Percentiles rank a stretch among this genome's conserved stretches.
Conservation (phyloP, 2,797 vertebrate species). For the Gymnocypris eckloni region DNA sequence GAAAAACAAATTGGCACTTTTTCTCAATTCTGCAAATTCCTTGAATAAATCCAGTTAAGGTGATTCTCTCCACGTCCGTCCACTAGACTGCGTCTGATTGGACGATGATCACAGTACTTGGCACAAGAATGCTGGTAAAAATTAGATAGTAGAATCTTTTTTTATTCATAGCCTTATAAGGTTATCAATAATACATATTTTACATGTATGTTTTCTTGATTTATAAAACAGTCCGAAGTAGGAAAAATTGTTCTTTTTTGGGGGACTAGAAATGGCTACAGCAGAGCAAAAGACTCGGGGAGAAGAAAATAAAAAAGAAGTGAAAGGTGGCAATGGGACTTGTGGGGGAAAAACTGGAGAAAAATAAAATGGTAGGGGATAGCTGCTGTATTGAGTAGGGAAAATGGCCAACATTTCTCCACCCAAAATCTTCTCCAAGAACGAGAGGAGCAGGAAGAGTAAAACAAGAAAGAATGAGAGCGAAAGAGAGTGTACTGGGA, state of each 20-base stretch:
- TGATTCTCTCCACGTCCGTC: conserved; percentile 72
- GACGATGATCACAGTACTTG: conserved; percentile 85
- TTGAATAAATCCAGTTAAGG: conserved; percentile 78
- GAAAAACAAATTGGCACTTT: conserved; percentile 83
- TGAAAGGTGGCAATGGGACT: conserved; percentile 51
- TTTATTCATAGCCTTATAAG: conserved; percentile 82
- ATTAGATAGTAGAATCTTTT: conserved; percentile 84
- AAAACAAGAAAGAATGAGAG: conserved; percentile 64
- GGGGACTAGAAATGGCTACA: conserved; percentile 49
- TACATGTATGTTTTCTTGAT: conserved; percentile 69
- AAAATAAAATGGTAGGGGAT: conserved; percentile 56
- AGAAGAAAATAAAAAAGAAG: conserved; percentile 12
- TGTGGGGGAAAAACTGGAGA: conserved; percentile 64
- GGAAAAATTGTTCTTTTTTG: conserved; percentile 76
- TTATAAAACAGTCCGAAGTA: conserved; percentile 82
- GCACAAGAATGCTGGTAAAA: conserved; percentile 89
- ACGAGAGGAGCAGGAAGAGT: conserved; percentile 57
- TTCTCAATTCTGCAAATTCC: conserved; percentile 75
- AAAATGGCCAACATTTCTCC: conserved; percentile 56
- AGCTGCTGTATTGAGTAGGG: conserved; percentile 63
- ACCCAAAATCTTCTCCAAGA: conserved; percentile 25
- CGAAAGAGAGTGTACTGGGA: conserved; percentile 25
- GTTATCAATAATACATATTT: conserved; percentile 80
- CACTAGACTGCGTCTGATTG: conserved; percentile 75
- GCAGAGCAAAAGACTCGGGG: conserved; percentile 50